Conservation (phyloP, 2,797 vertebrate species). For the Mus caroli region DNA sequence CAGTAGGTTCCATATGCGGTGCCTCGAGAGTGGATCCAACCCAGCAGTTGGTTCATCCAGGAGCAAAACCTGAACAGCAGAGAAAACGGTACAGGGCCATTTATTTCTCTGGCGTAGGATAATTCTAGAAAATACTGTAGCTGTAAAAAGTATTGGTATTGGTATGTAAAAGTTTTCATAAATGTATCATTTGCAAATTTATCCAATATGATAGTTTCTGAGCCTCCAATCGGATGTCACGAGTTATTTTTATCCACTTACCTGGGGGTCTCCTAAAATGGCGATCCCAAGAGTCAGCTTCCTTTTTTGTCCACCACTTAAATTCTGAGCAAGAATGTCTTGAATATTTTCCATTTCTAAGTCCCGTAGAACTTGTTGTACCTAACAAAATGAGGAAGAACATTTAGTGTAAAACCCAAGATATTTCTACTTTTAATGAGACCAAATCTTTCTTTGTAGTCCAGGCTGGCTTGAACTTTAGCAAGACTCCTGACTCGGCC, state of each 20-base stretch:
- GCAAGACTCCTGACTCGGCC: not conserved
- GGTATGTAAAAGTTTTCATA: not conserved
- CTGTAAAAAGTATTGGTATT: not conserved
- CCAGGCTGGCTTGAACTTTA: not conserved
- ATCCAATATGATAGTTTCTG: not conserved
- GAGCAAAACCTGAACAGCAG: constrained; percentile 90
- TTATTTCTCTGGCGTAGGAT: not conserved
- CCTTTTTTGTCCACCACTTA: constrained; percentile 93
- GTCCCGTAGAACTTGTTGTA: constrained; percentile 90
- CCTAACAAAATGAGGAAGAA: constrained; percentile 85
- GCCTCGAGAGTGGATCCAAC: constrained; percentile 94
- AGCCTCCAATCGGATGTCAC: not conserved
- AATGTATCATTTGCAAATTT: not conserved
- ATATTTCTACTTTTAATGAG: not conserved
- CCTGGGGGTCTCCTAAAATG: constrained; percentile 94
- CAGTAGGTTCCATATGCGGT: constrained; percentile 94
- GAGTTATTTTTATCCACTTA: constrained; percentile 58
- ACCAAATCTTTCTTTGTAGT: not conserved
- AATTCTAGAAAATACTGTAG: not conserved
- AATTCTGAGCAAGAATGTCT: constrained; percentile 91
- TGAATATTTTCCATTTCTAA: constrained; percentile 92
- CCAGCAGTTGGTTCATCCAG: constrained; percentile 96
- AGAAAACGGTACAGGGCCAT: not conserved
- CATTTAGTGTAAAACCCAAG: not conserved
- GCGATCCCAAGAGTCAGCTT: constrained; percentile 93